These are phyloP conservation scores for Cariama cristata DNA, from an alignment of 2,113 vertebrate species.

Conservation along the genomic window DNA sequence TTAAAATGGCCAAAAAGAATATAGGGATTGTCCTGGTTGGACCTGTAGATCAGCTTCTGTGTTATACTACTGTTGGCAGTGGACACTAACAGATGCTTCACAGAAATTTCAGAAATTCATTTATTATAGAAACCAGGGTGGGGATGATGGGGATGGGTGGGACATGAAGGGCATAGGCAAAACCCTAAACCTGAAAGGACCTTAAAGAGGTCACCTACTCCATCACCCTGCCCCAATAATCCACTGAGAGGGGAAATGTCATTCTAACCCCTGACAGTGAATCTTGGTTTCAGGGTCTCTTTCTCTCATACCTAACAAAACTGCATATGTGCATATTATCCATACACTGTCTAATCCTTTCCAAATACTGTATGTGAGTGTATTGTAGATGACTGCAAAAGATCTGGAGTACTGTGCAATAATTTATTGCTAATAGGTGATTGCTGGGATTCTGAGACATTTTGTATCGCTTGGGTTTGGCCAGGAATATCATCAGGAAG, in stretches of 20 bases:
- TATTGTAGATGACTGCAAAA: background rate
- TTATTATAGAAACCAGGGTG: background rate
- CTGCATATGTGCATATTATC: background rate
- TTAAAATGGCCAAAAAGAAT: background rate
- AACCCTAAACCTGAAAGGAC: background rate
- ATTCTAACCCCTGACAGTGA: background rate
- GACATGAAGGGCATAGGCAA: background rate
- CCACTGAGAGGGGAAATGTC: background rate
- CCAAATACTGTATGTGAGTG: background rate
- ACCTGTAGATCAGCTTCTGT: background rate
- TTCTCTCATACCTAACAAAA: background rate
- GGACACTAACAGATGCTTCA: background rate
- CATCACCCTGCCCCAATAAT: background rate
- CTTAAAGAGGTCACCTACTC: background rate
- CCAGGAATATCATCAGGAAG: background rate
- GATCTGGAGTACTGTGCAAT: background rate
- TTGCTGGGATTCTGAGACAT: background rate
- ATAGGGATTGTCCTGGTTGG: background rate
- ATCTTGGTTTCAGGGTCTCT: background rate
- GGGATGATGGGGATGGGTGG: rapidly evolving
- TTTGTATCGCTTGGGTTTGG: background rate
- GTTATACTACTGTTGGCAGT: background rate
- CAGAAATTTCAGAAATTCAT: background rate
- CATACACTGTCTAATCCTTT: background rate
- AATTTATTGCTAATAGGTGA: background rate